Evolutionary conservation across 2,113 vertebrate genomes (phyloP), one percentile per base, ranked within the genome.

Genomic region (Tauraco erythrolophus): DNA sequence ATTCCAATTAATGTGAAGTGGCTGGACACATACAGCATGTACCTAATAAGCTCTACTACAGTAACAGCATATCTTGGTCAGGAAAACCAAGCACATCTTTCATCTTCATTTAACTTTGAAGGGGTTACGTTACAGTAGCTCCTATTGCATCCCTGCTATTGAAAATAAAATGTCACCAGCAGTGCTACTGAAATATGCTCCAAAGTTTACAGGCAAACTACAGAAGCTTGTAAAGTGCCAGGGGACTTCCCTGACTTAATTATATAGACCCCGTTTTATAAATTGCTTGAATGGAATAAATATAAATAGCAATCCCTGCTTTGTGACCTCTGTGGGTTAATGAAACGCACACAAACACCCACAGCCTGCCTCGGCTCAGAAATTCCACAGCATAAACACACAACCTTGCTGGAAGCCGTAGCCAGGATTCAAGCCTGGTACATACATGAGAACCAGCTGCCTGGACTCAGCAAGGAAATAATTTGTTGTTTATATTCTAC

Each of bases 101-200:
- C 84, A 90, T 89, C 84, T 91, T 70, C 84, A 90, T 93, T 95
- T 96, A 88, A 46, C 78, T 94, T 43, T 75, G 93, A 96, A 95
- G 85, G 86, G 74, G 91, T 91, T 94, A 89, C 31, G 58, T 88
- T 95, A 79, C 50, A 89, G 41, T 27, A 81, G 62, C 83, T 93
- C 54, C 82, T 90, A 37, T 1, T 71, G 88, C 71, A 80, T 75
- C 57, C 65, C 80, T 66, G 66, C 79, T 78, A 69, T 23, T 68
- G 85, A 96, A 95, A 97, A 97, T 96, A 94, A 96, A 96, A 94
- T 66, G 83, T 92, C 95, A 96, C 93, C 94, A 96, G 54, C 96
- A 93, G 92, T 3, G 81, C 74, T 70, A 77, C 83, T 92, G 96
- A 97, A 97, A 95, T 69, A 92, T 35, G 54, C 54, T 86, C 91